Percentiles rank a stretch among this genome's conserved stretches.
Evolutionary conservation across 2,113 vertebrate species (phyloP).

Genomic region (Vidua macroura): DNA sequence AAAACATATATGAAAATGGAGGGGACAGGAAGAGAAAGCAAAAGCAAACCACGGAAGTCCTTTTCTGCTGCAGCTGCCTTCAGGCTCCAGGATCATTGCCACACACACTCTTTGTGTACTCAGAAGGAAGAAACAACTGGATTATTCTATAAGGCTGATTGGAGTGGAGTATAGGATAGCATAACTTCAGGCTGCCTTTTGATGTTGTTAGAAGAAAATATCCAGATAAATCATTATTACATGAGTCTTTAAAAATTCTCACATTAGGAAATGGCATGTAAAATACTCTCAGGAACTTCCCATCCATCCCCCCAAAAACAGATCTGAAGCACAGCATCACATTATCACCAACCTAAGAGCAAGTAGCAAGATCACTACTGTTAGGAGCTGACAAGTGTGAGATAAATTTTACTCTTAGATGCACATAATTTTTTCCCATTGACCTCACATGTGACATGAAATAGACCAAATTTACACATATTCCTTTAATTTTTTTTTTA

Average conservation of each 20-base stretch:
- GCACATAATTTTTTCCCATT: background rate
- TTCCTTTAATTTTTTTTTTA: background rate
- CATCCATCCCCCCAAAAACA: fast-evolving
- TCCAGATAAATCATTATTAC: background rate
- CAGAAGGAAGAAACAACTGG: background rate
- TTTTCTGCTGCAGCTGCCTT: background rate
- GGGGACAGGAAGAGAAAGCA: constrained; percentile 47
- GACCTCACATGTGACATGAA: background rate
- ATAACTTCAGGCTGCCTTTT: background rate
- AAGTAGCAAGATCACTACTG: background rate
- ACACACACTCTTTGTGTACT: background rate
- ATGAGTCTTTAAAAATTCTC: background rate
- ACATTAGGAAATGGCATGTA: background rate
- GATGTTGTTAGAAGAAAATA: background rate
- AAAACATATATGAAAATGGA: constrained; percentile 7
- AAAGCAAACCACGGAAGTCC: constrained; percentile 2
- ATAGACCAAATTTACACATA: background rate
- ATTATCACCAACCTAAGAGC: background rate
- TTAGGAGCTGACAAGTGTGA: background rate
- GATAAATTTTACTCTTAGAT: background rate
- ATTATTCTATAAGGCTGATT: background rate
- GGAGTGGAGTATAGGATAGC: background rate
- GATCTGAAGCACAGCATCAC: background rate
- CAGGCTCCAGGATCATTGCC: background rate
- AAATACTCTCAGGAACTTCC: background rate